Percentiles rank a stretch among this genome's conserved stretches.
These are phyloP conservation scores for Micromesistius poutassou DNA, from an alignment of 2,797 vertebrate species.

Conservation along the genomic window DNA sequence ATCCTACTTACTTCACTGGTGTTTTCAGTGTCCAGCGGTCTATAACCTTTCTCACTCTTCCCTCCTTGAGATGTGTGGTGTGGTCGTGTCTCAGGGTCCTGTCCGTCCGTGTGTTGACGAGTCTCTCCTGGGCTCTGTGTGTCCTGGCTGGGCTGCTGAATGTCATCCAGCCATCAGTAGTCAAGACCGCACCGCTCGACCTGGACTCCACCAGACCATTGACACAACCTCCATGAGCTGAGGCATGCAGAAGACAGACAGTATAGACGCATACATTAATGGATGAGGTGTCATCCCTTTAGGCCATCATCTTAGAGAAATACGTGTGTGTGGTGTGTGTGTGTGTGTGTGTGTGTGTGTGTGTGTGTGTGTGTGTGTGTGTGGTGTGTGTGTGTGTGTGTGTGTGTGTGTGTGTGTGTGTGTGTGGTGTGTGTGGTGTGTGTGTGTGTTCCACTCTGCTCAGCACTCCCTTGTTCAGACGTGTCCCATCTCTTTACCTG, in stretches of 20 bases:
- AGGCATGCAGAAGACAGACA: not conserved
- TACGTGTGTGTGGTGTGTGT: too few species aligned
- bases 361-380: not conserved
- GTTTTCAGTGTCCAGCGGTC: not conserved
- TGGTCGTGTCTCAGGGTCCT: not conserved
- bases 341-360: too few species aligned
- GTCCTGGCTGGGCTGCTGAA: not conserved
- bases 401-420: not conserved
- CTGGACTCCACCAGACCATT: not conserved
- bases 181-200: not conserved
- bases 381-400: not conserved
- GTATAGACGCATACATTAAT: not conserved
- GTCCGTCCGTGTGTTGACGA: not conserved
- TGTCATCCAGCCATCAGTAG: not conserved
- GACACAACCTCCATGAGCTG: not conserved
- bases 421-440: not conserved
- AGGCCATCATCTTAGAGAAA: not conserved
- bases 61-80: not conserved
- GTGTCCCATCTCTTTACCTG: slow-evolving; percentile 18
- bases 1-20: not conserved
- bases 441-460: slow-evolving; percentile 15
- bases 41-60: not conserved
- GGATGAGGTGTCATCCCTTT: not conserved
- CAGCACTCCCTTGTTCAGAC: slow-evolving; percentile 37
- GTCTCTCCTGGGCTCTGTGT: not conserved